phyloP scores from a whole-genome alignment of 2,797 vertebrate species.

The Chaenodraco wilsoni region DNA sequence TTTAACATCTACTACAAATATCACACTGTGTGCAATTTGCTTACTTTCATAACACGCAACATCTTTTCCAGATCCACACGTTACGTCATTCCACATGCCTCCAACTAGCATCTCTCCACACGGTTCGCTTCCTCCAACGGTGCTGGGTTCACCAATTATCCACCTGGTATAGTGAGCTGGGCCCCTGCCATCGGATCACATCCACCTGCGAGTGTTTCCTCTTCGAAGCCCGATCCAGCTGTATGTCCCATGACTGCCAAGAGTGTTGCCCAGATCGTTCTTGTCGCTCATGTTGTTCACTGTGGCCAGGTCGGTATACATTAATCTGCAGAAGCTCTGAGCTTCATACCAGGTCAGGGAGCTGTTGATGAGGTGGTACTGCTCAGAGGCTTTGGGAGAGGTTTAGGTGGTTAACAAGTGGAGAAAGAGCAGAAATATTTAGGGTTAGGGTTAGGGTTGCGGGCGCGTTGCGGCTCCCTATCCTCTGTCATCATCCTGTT shows the following conservation, averaged over 20 bases:
- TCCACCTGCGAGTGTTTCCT: background rate
- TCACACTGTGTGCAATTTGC: background rate
- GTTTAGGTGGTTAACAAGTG: background rate
- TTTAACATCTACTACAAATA: background rate
- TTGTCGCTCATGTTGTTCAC: conserved; percentile 20
- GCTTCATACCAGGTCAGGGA: conserved; percentile 58
- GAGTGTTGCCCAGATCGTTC: background rate
- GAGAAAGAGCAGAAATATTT: background rate
- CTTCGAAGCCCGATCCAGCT: conserved; percentile 61
- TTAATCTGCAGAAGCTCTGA: conserved; percentile 53
- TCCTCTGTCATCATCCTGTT: too few species aligned
- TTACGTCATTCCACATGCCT: fast-evolving
- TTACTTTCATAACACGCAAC: conserved; percentile 47
- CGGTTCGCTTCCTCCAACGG: fast-evolving
- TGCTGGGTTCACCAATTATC: fast-evolving
- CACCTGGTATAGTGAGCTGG: background rate
- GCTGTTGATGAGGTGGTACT: conserved; percentile 31
- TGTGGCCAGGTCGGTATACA: conserved; percentile 56
- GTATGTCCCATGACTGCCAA: background rate
- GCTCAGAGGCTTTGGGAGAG: conserved; percentile 1
- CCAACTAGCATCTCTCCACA: background rate
- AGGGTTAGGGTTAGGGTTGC: too few species aligned
- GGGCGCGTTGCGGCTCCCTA: too few species aligned
- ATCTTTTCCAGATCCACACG: fast-evolving
- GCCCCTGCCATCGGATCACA: conserved; percentile 54